A percentile compares a stretch with the other conserved stretches of the same genome.
phyloP scores from a whole-genome alignment of 2,113 vertebrate genomes.

The Xiphophorus hellerii region DNA sequence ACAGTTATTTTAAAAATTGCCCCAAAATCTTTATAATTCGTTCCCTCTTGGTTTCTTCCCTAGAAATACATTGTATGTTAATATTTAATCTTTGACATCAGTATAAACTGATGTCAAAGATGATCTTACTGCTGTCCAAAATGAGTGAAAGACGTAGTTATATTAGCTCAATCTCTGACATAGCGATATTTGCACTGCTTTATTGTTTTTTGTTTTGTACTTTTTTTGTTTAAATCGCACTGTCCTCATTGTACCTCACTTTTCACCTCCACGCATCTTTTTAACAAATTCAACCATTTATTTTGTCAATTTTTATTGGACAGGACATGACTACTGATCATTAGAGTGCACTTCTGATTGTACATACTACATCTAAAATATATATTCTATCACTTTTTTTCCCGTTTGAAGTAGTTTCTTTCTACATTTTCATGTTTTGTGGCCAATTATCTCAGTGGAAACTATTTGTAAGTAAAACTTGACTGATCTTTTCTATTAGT shows the following conservation, averaged over 20 bases:
- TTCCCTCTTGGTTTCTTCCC: conserved; percentile 31
- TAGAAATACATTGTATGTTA: conserved; percentile 28
- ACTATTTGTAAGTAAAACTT: conserved; percentile 33
- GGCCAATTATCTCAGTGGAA: conserved; percentile 38
- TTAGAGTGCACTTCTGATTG: conserved; percentile 50
- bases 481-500: conserved; percentile 23
- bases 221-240: conserved; percentile 22
- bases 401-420: conserved; percentile 11
- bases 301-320: conserved; percentile 28
- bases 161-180: conserved; percentile 32
- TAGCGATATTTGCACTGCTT: conserved; percentile 62
- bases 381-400: conserved; percentile 28
- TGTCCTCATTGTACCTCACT: conserved; percentile 18
- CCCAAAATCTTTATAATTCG: conserved; percentile 31
- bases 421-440: conserved; percentile 27
- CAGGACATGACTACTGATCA: conserved; percentile 68
- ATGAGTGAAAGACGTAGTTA: neutral
- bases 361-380: conserved; percentile 51
- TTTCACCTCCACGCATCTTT: neutral
- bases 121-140: conserved; percentile 18
- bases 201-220: neutral
- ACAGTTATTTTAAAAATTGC: conserved; percentile 44
- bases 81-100: conserved; percentile 43
- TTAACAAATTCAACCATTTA: neutral
- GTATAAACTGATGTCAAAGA: conserved; percentile 28